A percentile compares a stretch with the other conserved stretches of the same genome.
phyloP scores from a whole-genome alignment of 1,140 invertebrate species.

The Drosophila ironensis region DNA sequence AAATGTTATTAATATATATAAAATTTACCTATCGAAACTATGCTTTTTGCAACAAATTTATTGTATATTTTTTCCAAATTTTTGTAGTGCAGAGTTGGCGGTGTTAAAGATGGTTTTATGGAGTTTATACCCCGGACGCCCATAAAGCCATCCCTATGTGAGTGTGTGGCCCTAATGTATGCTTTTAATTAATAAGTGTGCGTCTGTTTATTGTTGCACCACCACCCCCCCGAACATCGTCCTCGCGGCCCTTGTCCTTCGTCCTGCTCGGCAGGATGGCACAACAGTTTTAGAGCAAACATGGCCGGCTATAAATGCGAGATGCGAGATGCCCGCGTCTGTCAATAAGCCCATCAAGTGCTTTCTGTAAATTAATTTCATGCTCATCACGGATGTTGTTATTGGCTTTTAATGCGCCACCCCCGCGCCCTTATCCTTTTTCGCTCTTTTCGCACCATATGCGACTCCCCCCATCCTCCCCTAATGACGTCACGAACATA shows the following conservation, averaged over 20 bases:
- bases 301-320: slow-evolving; percentile 59
- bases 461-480: slow-evolving; percentile 24
- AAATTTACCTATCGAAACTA: too few relatives aligned
- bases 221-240: neutral
- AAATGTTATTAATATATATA: neutral
- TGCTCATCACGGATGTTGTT: slow-evolving; percentile 76
- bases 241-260: neutral
- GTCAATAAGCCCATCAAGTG: slow-evolving; percentile 73
- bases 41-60: too few relatives aligned
- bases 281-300: slow-evolving; percentile 61
- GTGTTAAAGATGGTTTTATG: slow-evolving; percentile 36
- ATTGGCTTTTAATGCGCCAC: slow-evolving; percentile 70
- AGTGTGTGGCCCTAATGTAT: slow-evolving; percentile 45
- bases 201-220: slow-evolving; percentile 58
- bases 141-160: slow-evolving; percentile 51
- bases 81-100: neutral
- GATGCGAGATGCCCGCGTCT: slow-evolving; percentile 35
- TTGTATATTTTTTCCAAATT: neutral
- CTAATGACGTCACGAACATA: slow-evolving; percentile 49
- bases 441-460: slow-evolving; percentile 49
- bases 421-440: neutral
- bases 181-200: slow-evolving; percentile 75
- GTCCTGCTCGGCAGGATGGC: slow-evolving; percentile 13
- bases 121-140: slow-evolving; percentile 48
- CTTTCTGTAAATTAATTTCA: slow-evolving; percentile 74